Base-by-base conservation (phyloP, 2,888 invertebrate species). In the Acleris cristana region DNA sequence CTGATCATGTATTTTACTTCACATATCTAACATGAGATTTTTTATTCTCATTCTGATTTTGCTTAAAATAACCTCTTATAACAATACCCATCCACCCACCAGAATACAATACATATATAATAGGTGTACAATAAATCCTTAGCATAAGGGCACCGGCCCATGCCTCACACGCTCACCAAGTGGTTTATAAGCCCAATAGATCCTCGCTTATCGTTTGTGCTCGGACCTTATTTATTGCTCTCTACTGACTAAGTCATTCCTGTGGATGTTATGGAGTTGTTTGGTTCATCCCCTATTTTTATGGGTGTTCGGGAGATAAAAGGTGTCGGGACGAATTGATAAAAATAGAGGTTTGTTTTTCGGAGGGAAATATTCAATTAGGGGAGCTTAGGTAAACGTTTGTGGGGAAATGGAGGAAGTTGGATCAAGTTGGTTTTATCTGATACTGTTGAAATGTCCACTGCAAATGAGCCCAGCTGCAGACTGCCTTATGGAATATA, bases 101-200 rank as follows among this genome's bases (percentile, higher is more conserved):
- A 19, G 57, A 40, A 45, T 21, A 65, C 65, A 65, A 65, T 65
- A 65, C 54, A n/a, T n/a, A n/a, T n/a, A n/a, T n/a, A n/a, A n/a
- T n/a, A n/a, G 86, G 86, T 86, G 83, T 75, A 84, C 69, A 73
- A 86, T 86, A 86, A 86, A 86, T 86, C 76, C 71, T 71, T 69
- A 65, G 73, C 79, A 79, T 81, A 84, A 85, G 84, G 84, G 73
- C 77, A 77, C 73, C 69, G 74, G 76, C 78, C 79, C 79, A 82
- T 83, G 79, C 79, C 82, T 80, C 76, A 76, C 73, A 69, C 66
- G 66, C 56, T 66, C 76, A 79, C 81, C 83, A 82, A 86, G 84
- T 83, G 85, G 82, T 86, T 85, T 87, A 87, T 87, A 88, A 88
- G 84, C 86, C 82, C 87, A 84, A 88, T 89, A 87, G 86, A 88